A percentile compares a stretch with the other conserved stretches of the same genome.
phyloP scores from a whole-genome alignment of 2,888 invertebrate species.

The Agonopterix subpropinquella region DNA sequence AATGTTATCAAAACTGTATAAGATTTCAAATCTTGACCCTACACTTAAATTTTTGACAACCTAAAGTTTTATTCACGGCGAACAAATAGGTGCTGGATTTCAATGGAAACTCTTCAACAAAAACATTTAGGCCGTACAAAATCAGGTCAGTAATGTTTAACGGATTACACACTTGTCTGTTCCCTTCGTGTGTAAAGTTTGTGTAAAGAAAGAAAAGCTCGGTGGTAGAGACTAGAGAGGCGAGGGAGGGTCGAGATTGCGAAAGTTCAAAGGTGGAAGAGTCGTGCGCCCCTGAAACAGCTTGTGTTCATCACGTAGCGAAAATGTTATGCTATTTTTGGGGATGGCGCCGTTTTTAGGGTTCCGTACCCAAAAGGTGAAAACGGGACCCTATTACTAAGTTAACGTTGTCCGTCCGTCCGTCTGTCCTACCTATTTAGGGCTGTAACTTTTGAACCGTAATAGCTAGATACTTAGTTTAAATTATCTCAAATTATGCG shows the following conservation, averaged over 20 bases:
- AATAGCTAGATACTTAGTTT: no score
- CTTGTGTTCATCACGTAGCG: background rate
- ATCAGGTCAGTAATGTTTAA: constrained; percentile 34
- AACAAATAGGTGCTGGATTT: no score
- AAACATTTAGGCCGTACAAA: constrained; percentile 19
- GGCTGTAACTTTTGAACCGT: no score
- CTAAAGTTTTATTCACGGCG: no score
- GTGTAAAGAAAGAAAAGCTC: background rate
- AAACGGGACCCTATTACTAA: no score
- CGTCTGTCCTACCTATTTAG: no score
- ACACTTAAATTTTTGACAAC: no score
- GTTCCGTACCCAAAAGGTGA: no score
- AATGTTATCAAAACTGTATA: no score
- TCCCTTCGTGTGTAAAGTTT: background rate
- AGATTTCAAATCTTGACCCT: no score
- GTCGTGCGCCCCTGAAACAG: constrained; percentile 6
- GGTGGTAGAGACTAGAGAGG: background rate
- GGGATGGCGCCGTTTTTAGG: background rate
- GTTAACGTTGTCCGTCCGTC: no score
- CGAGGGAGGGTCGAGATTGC: constrained; percentile 20
- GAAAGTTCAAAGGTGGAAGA: constrained; percentile 43
- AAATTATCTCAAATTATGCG: no score
- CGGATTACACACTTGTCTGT: constrained; percentile 25
- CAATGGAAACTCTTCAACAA: background rate
- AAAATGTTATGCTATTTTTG: background rate